Conservation (phyloP, 2,797 vertebrate genomes). For the Calcarius lapponicus region DNA sequence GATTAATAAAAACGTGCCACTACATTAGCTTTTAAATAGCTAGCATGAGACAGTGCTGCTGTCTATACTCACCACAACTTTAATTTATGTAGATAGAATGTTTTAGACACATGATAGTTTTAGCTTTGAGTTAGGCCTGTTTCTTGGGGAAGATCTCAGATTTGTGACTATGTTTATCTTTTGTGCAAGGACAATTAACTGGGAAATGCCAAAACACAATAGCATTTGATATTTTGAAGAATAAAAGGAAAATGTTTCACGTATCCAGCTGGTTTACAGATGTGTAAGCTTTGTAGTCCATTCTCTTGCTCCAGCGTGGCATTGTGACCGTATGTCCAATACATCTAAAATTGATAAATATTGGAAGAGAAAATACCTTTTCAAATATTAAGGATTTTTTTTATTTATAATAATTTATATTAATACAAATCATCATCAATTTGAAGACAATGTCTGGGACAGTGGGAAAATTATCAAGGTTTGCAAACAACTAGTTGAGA, state of each 20-base stretch:
- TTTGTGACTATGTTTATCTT: conserved; percentile 91
- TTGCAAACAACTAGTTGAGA: conserved; percentile 84
- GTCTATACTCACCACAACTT: conserved; percentile 69
- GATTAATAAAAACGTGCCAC: conserved; percentile 80
- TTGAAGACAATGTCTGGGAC: conserved; percentile 81
- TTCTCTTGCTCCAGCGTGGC: conserved; percentile 87
- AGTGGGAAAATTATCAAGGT: conserved; percentile 88
- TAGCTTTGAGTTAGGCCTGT: conserved; percentile 79
- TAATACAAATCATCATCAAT: conserved; percentile 20
- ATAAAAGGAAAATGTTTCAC: conserved; percentile 84
- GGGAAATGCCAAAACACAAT: conserved; percentile 85
- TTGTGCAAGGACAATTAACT: conserved; percentile 86
- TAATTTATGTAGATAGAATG: conserved; percentile 79
- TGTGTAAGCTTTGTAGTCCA: conserved; percentile 86
- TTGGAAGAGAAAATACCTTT: conserved; percentile 62
- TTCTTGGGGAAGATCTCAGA: conserved; percentile 78
- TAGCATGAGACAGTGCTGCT: conserved; percentile 66
- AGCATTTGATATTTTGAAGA: conserved; percentile 90
- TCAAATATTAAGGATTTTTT: conserved; percentile 55
- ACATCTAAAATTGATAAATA: conserved; percentile 63
- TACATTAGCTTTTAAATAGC: conserved; percentile 69
- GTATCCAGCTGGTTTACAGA: conserved; percentile 95
- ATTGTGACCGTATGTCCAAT: conserved; percentile 83
- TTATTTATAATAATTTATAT: conserved; percentile 28
- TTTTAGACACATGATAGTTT: conserved; percentile 82